Conservation (phyloP, 2,797 vertebrate genomes). For the Mormyrops attenuatus region DNA sequence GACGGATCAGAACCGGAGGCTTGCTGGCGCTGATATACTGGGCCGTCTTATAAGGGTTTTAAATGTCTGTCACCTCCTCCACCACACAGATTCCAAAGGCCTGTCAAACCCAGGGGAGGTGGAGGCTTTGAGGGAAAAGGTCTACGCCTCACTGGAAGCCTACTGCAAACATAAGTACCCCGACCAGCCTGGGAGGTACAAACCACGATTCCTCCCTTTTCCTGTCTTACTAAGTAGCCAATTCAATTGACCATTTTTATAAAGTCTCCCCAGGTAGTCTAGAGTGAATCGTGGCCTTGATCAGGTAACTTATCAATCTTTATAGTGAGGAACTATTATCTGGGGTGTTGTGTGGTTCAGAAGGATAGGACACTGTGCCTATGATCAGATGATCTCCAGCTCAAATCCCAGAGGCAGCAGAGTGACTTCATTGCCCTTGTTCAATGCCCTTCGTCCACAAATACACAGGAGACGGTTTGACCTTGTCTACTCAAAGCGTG, state of each 20-base stretch:
- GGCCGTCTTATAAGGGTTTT: neutral
- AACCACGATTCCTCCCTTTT: neutral
- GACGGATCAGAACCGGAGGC: neutral
- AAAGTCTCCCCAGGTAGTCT: neutral
- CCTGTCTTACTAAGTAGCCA: neutral
- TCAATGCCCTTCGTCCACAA: neutral
- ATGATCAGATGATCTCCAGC: neutral
- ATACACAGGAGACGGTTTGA: neutral
- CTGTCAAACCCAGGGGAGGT: slow-evolving; percentile 91
- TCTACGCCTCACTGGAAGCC: slow-evolving; percentile 92
- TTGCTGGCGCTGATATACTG: neutral
- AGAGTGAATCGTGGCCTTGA: neutral
- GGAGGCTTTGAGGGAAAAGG: slow-evolving; percentile 92
- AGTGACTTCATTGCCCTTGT: neutral
- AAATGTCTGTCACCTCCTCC: neutral
- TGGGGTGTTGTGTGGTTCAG: neutral
- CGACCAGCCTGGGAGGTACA: slow-evolving; percentile 93
- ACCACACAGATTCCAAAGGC: slow-evolving; percentile 84
- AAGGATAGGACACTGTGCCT: neutral
- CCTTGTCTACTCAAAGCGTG: neutral
- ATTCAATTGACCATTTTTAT: neutral
- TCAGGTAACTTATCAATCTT: neutral
- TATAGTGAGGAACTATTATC: neutral
- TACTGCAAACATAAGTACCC: slow-evolving; percentile 99
- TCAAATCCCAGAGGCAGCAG: neutral